Evolutionary conservation across 2,113 vertebrate species (phyloP).

Genomic region (Seriola dumerili): DNA sequence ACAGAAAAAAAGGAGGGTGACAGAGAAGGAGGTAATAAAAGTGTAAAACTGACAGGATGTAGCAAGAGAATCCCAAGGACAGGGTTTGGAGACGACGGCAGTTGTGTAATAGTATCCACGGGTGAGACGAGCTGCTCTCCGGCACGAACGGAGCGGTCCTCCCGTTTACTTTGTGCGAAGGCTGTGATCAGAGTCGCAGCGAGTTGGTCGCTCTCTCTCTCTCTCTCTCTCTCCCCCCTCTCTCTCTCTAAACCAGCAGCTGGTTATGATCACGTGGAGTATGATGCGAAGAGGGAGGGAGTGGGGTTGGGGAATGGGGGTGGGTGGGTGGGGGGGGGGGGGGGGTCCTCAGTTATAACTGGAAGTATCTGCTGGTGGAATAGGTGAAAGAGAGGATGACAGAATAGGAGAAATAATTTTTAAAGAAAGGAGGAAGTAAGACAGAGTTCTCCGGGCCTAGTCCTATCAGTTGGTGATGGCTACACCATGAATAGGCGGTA

Average conservation of each 20-base stretch:
- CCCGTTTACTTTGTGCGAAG: constrained; percentile 56
- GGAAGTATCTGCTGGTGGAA: constrained; percentile 65
- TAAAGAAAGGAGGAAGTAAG: neutral
- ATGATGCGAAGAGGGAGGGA: constrained; percentile 56
- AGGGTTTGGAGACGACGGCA: constrained; percentile 20
- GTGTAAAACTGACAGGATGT: constrained; percentile 49
- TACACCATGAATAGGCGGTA: constrained; percentile 25
- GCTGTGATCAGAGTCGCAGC: constrained; percentile 60
- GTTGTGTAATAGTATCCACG: constrained; percentile 69
- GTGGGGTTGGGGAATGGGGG: constrained; percentile 12
- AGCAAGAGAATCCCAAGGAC: constrained; percentile 65
- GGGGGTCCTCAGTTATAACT: constrained; percentile 51
- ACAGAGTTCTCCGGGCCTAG: constrained; percentile 2
- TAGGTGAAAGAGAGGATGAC: constrained; percentile 44
- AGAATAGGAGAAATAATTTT: constrained; percentile 16
- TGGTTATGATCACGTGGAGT: constrained; percentile 81
- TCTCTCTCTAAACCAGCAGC: constrained; percentile 73
- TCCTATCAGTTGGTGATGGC: constrained; percentile 18
- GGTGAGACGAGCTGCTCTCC: constrained; percentile 47
- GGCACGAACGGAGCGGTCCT: constrained; percentile 49
- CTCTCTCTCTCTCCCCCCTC: constrained; percentile 38
- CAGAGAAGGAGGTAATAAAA: constrained; percentile 21
- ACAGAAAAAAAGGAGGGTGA: constrained; percentile 27
- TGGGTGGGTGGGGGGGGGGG: constrained; percentile 8
- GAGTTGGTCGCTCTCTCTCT: constrained; percentile 37